A percentile compares a stretch with the other conserved stretches of the same genome.
Evolutionary conservation across 1,140 invertebrate species (phyloP).

Genomic region (Gonatopus flavifemur): DNA sequence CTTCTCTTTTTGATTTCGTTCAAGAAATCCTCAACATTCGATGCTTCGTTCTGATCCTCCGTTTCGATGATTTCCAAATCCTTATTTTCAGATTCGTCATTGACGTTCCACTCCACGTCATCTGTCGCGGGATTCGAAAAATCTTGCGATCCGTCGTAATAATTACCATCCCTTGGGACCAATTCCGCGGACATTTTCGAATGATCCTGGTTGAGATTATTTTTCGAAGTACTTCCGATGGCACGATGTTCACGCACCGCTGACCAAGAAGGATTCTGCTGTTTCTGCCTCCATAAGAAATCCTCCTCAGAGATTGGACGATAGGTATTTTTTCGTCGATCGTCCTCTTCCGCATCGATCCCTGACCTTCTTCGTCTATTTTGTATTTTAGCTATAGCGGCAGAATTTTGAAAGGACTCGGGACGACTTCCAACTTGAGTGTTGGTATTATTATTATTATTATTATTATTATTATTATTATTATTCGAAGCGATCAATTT

Average conservation of each 20-base stretch:
- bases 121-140: not conserved
- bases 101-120: not conserved
- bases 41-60: not conserved
- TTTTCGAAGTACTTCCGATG: slow-evolving; percentile 20
- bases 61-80: not conserved
- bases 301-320: too few relatives aligned
- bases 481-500: too few relatives aligned
- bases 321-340: too few relatives aligned
- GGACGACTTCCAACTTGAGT: too few relatives aligned
- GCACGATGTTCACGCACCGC: slow-evolving; percentile 22
- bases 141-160: slow-evolving; percentile 9
- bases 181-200: not conserved
- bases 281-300: not conserved
- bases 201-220: slow-evolving; percentile 6
- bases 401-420: too few relatives aligned
- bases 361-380: too few relatives aligned
- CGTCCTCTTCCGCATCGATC: too few relatives aligned
- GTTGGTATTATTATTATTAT: too few relatives aligned
- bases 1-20: slow-evolving; percentile 36
- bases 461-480: too few relatives aligned
- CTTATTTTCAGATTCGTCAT: slow-evolving; percentile 17
- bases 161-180: not conserved
- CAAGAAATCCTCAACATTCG: slow-evolving; percentile 35
- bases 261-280: not conserved
- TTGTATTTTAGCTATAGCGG: too few relatives aligned